Conservation (phyloP, 2,797 vertebrate genomes). For the Cryptoblepharus egeriae region DNA sequence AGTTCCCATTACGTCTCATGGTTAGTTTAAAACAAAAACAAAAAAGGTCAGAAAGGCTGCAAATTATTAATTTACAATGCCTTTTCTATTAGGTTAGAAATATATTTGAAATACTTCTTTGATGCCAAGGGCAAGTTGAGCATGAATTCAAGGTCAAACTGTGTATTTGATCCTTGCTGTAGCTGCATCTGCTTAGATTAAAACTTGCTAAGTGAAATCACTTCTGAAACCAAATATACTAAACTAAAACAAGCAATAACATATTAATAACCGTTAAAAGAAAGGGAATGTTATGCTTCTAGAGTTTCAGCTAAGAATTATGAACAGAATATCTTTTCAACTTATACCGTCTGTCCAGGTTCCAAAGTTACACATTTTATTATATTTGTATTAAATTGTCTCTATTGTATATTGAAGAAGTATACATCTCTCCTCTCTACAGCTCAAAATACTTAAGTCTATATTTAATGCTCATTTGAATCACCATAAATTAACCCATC, state of each 20-base stretch:
- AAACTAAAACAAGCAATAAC: conserved; percentile 17
- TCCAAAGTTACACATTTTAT: not conserved
- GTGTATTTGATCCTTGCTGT: conserved; percentile 1
- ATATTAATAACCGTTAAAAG: conserved; percentile 30
- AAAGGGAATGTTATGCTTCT: conserved; percentile 16
- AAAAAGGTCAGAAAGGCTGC: not conserved
- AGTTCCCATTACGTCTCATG: conserved; percentile 18
- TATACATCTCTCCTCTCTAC: not conserved
- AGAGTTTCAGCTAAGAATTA: conserved; percentile 27
- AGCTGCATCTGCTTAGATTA: not conserved
- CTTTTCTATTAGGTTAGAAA: not conserved
- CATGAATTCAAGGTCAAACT: not conserved
- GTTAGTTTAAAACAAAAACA: conserved; percentile 35
- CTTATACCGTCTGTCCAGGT: not conserved
- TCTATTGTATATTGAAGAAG: not conserved
- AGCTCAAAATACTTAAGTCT: not conserved
- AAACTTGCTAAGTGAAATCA: conserved; percentile 44
- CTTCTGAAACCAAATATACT: conserved; percentile 21
- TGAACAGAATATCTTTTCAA: not conserved
- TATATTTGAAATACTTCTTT: not conserved
- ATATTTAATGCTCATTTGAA: not conserved
- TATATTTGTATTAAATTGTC: not conserved
- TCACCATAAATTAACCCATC: not conserved
- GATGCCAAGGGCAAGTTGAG: not conserved
- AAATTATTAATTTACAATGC: conserved; percentile 10